Evolutionary conservation across 1,140 invertebrate genomes (phyloP).

Genomic region (Drosophila azteca): DNA sequence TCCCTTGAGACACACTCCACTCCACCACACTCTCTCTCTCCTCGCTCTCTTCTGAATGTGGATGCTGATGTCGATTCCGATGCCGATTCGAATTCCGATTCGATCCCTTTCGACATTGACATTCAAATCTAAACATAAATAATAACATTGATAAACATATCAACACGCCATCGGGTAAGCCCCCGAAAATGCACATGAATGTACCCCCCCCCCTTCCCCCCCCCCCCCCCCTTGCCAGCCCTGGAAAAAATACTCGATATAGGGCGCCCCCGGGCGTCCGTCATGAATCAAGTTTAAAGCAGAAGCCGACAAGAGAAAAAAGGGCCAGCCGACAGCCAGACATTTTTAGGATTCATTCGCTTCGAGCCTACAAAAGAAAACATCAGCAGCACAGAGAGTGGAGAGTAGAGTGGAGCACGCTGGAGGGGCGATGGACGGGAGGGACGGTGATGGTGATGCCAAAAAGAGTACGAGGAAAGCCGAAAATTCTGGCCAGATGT

Average conservation of each 20-base stretch:
- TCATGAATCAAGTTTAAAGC: conserved; percentile 46
- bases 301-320: conserved; percentile 6
- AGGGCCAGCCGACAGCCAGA: conserved; percentile 13
- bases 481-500: conserved; percentile 53
- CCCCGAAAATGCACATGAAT: conserved; percentile 34
- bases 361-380: conserved; percentile 58
- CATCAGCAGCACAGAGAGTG: conserved; percentile 22
- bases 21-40: neutral
- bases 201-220: neutral
- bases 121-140: conserved; percentile 82
- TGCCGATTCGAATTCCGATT: conserved; percentile 7
- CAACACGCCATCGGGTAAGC: conserved; percentile 58
- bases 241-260: conserved; percentile 34
- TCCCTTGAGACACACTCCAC: neutral
- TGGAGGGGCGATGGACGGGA: neutral
- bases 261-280: conserved; percentile 3
- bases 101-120: conserved; percentile 67
- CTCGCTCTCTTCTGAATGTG: conserved; percentile 9
- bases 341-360: conserved; percentile 76
- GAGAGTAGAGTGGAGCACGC: conserved; percentile 3
- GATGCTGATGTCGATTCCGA: conserved; percentile 34
- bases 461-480: conserved; percentile 7
- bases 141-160: conserved; percentile 82
- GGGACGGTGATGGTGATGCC: neutral
- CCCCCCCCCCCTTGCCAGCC: neutral